Evolutionary conservation across 2,113 vertebrate genomes (phyloP).

Genomic region (Sterrhoptilus dennistouni): DNA sequence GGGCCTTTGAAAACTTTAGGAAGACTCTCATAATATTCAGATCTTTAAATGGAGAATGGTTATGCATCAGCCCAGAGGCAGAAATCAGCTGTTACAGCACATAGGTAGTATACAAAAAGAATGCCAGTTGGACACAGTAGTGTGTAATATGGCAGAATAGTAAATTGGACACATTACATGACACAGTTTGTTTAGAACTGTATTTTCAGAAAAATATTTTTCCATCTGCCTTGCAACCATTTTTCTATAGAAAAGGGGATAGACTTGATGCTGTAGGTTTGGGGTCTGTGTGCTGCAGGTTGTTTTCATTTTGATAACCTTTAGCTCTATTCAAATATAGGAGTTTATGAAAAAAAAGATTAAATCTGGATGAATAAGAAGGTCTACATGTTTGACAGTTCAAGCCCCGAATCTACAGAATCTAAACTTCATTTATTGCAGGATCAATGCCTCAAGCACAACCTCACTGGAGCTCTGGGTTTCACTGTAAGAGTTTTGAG

Average conservation of each 20-base stretch:
- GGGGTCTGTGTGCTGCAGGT: not conserved
- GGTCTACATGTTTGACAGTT: not conserved
- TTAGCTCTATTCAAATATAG: not conserved
- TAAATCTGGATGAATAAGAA: not conserved
- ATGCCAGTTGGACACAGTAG: not conserved
- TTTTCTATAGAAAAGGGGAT: not conserved
- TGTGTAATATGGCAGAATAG: not conserved
- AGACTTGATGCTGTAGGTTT: not conserved
- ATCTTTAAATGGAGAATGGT: not conserved
- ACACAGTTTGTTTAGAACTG: not conserved
- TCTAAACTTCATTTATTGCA: not conserved
- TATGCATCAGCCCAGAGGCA: not conserved
- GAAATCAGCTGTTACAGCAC: not conserved
- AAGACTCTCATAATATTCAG: not conserved
- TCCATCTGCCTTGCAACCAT: not conserved
- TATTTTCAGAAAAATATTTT: not conserved
- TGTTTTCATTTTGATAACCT: not conserved
- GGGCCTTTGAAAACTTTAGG: not conserved
- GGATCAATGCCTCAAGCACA: not conserved
- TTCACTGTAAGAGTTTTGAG: slow-evolving; percentile 5
- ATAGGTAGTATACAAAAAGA: not conserved
- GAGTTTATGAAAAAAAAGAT: not conserved
- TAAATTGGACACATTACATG: not conserved
- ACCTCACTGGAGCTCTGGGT: not conserved
- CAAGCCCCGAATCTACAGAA: not conserved